phyloP scores from a whole-genome alignment of 2,797 vertebrate genomes.

The Artibeus jamaicensis region DNA sequence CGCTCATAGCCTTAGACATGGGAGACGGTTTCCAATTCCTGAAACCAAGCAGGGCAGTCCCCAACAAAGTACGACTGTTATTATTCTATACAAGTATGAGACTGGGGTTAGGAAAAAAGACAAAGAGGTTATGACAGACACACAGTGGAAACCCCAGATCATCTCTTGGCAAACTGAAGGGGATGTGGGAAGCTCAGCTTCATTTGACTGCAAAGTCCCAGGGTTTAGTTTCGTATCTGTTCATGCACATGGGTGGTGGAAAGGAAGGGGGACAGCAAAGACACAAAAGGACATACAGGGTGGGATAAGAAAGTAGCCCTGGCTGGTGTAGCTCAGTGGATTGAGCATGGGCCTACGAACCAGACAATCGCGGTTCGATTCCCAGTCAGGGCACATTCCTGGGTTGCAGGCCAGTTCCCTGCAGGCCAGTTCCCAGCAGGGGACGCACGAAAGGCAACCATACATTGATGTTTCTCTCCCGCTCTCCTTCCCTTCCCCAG shows the following conservation, averaged over 20 bases:
- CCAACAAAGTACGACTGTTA: slow-evolving; percentile 21
- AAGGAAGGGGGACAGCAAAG: background rate
- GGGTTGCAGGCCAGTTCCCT: too few species aligned
- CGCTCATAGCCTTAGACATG: too few species aligned
- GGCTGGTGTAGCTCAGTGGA: too few species aligned
- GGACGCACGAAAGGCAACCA: too few species aligned
- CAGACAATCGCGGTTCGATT: too few species aligned
- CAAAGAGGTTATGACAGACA: slow-evolving; percentile 61
- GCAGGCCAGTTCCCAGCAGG: too few species aligned
- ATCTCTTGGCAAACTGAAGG: slow-evolving; percentile 32
- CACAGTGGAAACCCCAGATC: slow-evolving; percentile 54
- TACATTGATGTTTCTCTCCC: too few species aligned
- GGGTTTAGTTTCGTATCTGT: background rate
- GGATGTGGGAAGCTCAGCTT: slow-evolving; percentile 47
- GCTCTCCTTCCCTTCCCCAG: too few species aligned
- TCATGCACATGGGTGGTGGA: slow-evolving; percentile 48
- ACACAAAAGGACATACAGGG: slow-evolving; percentile 6
- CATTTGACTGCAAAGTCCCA: slow-evolving; percentile 32
- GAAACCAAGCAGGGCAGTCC: too few species aligned
- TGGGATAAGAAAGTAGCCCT: background rate
- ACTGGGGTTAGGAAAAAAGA: slow-evolving; percentile 57
- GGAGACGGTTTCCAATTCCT: too few species aligned
- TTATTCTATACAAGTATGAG: slow-evolving; percentile 55
- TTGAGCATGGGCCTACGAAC: too few species aligned
- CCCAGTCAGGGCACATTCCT: too few species aligned